Evolutionary conservation across 1,140 invertebrate genomes (phyloP).

Genomic region (Physella acuta): DNA sequence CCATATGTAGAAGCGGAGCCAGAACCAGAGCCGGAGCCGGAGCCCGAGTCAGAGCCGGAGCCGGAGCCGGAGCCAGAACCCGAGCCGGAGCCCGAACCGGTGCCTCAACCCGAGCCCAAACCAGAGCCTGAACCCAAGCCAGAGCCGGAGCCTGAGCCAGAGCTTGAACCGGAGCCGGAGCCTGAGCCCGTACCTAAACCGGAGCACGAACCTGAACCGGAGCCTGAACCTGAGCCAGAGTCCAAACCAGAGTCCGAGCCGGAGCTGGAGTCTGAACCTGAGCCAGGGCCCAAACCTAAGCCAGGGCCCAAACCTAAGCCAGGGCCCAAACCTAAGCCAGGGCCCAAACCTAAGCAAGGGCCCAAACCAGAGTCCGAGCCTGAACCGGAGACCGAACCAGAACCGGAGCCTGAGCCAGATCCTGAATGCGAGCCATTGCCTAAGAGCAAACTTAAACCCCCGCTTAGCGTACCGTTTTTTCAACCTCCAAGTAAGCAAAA

Average conservation of each 20-base stretch:
- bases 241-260: not conserved
- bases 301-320: not conserved
- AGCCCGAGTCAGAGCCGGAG: slow-evolving; percentile 31
- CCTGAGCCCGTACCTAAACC: too few relatives aligned
- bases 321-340: not conserved
- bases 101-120: slow-evolving; percentile 28
- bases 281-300: not conserved
- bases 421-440: not conserved
- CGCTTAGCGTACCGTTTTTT: too few relatives aligned
- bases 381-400: not conserved
- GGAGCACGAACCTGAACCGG: slow-evolving; percentile 1
- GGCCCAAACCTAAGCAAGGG: not conserved
- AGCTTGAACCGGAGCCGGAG: slow-evolving; percentile 2
- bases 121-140: slow-evolving; percentile 28
- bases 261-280: slow-evolving; percentile 2
- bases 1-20: slow-evolving; percentile 2
- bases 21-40: slow-evolving; percentile 30
- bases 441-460: slow-evolving; percentile 11
- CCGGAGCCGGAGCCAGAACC: slow-evolving; percentile 28
- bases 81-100: slow-evolving; percentile 19
- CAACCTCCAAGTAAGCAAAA: too few relatives aligned
- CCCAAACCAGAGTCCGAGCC: not conserved
- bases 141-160: slow-evolving; percentile 18
- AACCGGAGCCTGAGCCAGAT: not conserved
- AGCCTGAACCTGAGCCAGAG: not conserved